A percentile compares a stretch with the other conserved stretches of the same genome.
phyloP scores from a whole-genome alignment of 2,797 vertebrate species.

The Momotus momota region DNA sequence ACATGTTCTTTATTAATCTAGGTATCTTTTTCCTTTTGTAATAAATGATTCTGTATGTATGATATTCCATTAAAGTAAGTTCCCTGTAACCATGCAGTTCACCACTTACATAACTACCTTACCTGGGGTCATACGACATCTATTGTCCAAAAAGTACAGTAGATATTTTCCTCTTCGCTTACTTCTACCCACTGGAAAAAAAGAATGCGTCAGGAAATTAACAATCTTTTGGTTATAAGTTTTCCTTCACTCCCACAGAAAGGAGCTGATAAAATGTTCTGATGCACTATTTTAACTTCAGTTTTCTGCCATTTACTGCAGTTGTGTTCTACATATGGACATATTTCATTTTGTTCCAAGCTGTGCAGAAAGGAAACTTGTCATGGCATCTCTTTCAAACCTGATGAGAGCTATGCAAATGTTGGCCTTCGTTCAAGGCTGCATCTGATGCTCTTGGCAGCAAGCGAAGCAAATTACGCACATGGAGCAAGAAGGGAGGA shows the following conservation, averaged over 20 bases:
- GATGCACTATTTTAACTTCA: not conserved
- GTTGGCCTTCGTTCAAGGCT: not conserved
- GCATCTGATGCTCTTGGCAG: conserved; percentile 45
- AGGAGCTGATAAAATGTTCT: not conserved
- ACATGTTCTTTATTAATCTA: not conserved
- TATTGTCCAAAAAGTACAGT: conserved; percentile 70
- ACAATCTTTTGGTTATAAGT: not conserved
- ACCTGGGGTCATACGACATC: conserved; percentile 49
- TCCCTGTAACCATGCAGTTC: conserved; percentile 4
- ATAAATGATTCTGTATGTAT: not conserved
- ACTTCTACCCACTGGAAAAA: conserved; percentile 14
- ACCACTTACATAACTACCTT: conserved; percentile 48
- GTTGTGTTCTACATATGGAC: conserved; percentile 1
- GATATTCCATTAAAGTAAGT: conserved; percentile 25
- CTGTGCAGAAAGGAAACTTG: conserved; percentile 20
- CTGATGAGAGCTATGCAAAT: conserved; percentile 3
- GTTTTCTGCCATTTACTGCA: not conserved
- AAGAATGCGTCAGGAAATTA: conserved; percentile 20
- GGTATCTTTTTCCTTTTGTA: not conserved
- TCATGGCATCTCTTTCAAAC: not conserved
- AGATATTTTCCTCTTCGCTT: conserved; percentile 69
- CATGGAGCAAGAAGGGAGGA: not conserved
- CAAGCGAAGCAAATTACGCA: not conserved
- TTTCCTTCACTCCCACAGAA: not conserved
- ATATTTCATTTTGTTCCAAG: conserved; percentile 21